These are phyloP conservation scores for Oreocharis arfaki DNA, from an alignment of 2,113 vertebrate species.

Conservation along the genomic window DNA sequence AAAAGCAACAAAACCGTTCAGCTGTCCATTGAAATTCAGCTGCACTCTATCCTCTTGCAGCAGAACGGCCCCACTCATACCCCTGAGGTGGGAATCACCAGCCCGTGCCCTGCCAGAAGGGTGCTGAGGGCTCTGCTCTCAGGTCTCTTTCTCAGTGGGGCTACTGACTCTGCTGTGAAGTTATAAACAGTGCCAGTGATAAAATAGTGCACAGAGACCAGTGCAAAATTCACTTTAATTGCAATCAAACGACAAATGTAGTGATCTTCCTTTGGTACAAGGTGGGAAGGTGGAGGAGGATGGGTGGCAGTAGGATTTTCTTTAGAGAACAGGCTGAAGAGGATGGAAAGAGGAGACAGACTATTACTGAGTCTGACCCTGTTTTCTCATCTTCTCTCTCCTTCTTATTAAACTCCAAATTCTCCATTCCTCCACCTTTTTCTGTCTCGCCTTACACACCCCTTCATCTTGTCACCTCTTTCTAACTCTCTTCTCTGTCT, in stretches of 20 bases:
- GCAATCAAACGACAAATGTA: background rate
- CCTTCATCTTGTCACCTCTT: background rate
- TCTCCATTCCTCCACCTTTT: background rate
- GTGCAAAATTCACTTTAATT: background rate
- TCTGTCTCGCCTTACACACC: background rate
- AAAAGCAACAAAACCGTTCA: background rate
- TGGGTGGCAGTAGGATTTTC: background rate
- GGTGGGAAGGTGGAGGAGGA: background rate
- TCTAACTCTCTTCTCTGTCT: background rate
- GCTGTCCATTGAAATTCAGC: background rate
- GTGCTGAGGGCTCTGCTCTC: background rate
- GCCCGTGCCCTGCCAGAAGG: background rate
- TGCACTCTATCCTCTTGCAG: background rate
- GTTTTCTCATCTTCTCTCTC: background rate
- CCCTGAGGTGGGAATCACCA: background rate
- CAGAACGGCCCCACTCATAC: background rate
- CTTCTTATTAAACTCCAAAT: background rate
- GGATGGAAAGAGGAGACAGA: background rate
- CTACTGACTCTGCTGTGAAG: background rate
- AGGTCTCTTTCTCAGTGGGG: background rate
- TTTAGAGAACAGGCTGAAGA: background rate
- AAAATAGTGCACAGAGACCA: background rate
- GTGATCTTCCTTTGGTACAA: background rate
- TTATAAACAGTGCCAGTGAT: background rate
- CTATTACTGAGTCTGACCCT: background rate